Base-by-base conservation (phyloP, 2,888 invertebrate genomes). In the Stramonita haemastoma region DNA sequence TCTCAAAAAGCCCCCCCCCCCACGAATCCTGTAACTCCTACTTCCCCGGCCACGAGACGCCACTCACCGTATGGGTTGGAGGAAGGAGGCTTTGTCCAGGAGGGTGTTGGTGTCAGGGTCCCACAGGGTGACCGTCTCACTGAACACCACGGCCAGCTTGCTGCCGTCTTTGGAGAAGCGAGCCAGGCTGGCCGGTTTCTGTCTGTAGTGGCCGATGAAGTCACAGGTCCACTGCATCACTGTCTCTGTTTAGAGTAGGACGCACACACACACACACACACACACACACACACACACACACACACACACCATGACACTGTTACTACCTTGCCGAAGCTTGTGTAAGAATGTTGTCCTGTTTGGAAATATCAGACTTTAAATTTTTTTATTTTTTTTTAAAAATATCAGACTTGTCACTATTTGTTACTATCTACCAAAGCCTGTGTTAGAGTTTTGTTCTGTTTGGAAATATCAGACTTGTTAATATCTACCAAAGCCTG, bases 141-240 rank as follows among this genome's bases (percentile, higher is more conserved):
- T 97, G 96, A 97, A 98, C 19, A 97, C 97, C 26, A 97, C 97
- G 11, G 97, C 97, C 81, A 98, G 94, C 46, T 98, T 95, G 0
- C 98, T 98, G n/a, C 98, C 98, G 95, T 98, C 98, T 90, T 97
- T 96, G 0, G 98, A 97, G 95, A 98, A 98, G 84, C 97, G 97
- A 4, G 97, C 96, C 79, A 97, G 96, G 34, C 96, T 96, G 36
- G 97, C 96, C 0, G 96, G 95, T 32, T 97, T 95, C 91, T 97
- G 96, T 87, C 97, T 96, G 93, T 97, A 98, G 90, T 96, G 97
- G 0, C 97, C 97, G 36, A 97, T 96, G 57, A 97, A 97, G 66
- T 97, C 96, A 94, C 97, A 97, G 90, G 95, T 96, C 98, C 98
- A 98, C 90, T 96, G 96, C 88, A 96, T 96, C n/a, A 96, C 96